Base-by-base conservation (phyloP, 1,140 invertebrate genomes). In the Popillia japonica region DNA sequence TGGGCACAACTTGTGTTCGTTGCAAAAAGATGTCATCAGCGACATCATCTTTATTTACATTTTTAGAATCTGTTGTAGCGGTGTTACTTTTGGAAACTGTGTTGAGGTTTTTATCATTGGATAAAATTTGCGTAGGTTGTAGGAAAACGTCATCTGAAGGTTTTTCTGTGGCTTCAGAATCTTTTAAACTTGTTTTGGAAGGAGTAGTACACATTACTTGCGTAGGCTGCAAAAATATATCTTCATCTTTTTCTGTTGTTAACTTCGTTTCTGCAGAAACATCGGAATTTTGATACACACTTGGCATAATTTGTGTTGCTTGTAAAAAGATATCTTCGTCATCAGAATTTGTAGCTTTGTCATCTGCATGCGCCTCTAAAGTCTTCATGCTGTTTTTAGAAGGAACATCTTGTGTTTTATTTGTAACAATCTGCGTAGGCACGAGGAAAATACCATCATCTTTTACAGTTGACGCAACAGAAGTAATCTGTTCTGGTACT, bases 281-380 rank as follows among this genome's bases (percentile, higher is more conserved):
- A 6, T 27, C n/a, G 20, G 27, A 17, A 34, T 61, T 40, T 20
- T 75, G 14, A 42, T 14, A 55, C 74, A n/a, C 22, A 78, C 10
- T 34, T 73, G 72, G 3, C 23, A 72, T 42, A 20, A 55, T 10
- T 75, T 78, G 77, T 8, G 77, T 78, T 4, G 77, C 72, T 75
- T 78, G 17, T 22, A 78, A 41, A 75, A 78, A 78, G 40, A 78
- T 44, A 59, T 78, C 77, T 40, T 77, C 76, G 42, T 77, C 64
- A 1, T 77, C 55, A 20, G n/a, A 9, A 14, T 59, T 0, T 7
- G 17, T 64, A 0, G 1, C 42, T 40, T 40, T 22, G 40, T 27
- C 22, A 76, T n/a, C 42, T 23, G 3, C 22, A 14, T 6, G n/a
- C 0, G 42, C 9, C 1, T 11, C 42, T 10, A 20, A 23, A 72